Evolutionary conservation across 2,797 vertebrate species (phyloP).

Genomic region (Cuculus canorus): DNA sequence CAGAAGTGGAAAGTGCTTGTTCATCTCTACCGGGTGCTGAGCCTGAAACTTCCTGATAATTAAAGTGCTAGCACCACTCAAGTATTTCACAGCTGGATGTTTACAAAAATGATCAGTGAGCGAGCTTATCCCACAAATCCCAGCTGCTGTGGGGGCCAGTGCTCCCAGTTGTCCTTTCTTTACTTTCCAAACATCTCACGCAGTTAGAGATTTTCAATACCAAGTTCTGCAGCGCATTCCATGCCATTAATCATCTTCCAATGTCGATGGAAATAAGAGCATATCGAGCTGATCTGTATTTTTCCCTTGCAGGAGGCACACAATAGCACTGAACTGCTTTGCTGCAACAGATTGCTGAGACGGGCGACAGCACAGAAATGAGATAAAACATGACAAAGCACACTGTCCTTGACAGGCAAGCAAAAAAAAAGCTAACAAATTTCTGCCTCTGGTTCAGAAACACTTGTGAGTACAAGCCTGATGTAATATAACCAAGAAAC

Average conservation of each 20-base stretch:
- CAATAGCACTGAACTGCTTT: neutral
- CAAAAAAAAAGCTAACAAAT: neutral
- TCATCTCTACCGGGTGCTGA: constrained; percentile 57
- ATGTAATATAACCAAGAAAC: neutral
- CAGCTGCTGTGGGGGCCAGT: neutral
- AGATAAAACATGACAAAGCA: constrained; percentile 51
- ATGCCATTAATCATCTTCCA: constrained; percentile 42
- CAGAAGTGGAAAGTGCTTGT: constrained; percentile 40
- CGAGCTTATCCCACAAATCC: constrained; percentile 40
- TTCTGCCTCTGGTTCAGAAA: neutral
- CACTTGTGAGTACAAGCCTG: neutral
- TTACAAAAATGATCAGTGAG: constrained; percentile 42
- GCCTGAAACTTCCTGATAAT: constrained; percentile 57
- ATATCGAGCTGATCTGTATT: constrained; percentile 6
- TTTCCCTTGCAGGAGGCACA: constrained; percentile 20
- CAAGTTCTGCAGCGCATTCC: constrained; percentile 29
- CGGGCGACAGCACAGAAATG: neutral
- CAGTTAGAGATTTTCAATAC: constrained; percentile 43
- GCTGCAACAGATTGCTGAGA: constrained; percentile 45
- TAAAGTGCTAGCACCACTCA: constrained; percentile 39
- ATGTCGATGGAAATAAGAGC: neutral
- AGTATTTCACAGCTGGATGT: constrained; percentile 68
- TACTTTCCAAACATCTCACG: constrained; percentile 15
- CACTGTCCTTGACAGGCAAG: neutral
- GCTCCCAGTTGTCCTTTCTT: constrained; percentile 53